Conservation (phyloP, 1,140 invertebrate species). For the Yoshiicerus persimilis region DNA sequence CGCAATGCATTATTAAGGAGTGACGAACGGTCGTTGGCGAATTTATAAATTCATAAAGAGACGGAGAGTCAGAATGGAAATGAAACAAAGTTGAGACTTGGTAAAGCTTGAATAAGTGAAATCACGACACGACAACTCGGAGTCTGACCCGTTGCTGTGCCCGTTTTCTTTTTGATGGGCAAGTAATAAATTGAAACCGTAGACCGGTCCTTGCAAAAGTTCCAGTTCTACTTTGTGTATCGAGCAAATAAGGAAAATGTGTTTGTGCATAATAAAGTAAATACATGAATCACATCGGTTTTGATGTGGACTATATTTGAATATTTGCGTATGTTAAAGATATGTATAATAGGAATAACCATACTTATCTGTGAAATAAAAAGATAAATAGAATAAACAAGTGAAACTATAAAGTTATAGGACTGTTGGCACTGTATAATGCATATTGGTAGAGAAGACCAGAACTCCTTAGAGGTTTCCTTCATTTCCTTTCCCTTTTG, state of each 20-base stretch:
- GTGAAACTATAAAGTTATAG: neutral
- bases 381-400: too few relatives aligned
- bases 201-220: neutral
- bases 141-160: neutral
- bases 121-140: too few relatives aligned
- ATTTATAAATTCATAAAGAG: neutral
- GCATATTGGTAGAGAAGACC: neutral
- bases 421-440: neutral
- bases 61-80: neutral
- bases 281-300: too few relatives aligned
- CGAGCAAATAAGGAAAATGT: neutral
- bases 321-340: neutral
- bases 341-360: neutral
- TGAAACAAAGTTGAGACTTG: neutral
- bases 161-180: neutral
- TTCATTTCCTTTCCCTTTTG: neutral
- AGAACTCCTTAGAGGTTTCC: neutral
- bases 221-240: neutral
- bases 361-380: neutral
- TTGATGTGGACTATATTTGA: too few relatives aligned
- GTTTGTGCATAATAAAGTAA: neutral
- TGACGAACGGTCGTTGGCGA: neutral
- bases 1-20: neutral
- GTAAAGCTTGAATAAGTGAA: neutral
- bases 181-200: too few relatives aligned